phyloP scores from a whole-genome alignment of 2,113 vertebrate species.

The Crotalus viridis region DNA sequence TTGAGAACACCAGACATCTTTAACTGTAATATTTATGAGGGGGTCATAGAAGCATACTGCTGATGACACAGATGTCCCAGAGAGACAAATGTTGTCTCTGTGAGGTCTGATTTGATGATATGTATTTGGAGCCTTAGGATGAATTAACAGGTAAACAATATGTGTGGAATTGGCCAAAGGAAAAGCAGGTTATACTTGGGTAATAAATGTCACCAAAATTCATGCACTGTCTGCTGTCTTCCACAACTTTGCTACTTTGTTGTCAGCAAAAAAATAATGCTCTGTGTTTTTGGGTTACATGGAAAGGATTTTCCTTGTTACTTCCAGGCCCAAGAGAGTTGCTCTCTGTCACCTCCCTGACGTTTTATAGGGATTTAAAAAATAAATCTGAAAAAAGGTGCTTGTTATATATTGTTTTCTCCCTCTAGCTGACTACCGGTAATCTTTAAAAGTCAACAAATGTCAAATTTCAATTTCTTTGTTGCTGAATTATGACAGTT shows the following conservation, averaged over 20 bases:
- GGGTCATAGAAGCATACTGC: not conserved
- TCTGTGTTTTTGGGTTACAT: constrained; percentile 23
- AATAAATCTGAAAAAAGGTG: constrained; percentile 53
- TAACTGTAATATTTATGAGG: constrained; percentile 8
- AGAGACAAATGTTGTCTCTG: not conserved
- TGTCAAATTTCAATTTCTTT: constrained; percentile 63
- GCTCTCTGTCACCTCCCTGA: constrained; percentile 63
- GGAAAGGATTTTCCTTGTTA: constrained; percentile 35
- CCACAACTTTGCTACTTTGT: constrained; percentile 11
- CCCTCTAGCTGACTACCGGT: constrained; percentile 29
- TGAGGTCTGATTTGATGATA: not conserved
- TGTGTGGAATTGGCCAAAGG: not conserved
- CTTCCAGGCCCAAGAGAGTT: constrained; percentile 33
- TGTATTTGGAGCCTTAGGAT: not conserved
- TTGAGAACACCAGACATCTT: too few species aligned
- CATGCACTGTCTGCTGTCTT: constrained; percentile 48
- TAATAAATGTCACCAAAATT: constrained; percentile 62
- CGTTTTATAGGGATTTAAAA: constrained; percentile 59
- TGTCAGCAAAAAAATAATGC: constrained; percentile 59
- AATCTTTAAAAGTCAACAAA: constrained; percentile 63
- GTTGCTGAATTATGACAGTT: constrained; percentile 55
- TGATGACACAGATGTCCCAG: not conserved
- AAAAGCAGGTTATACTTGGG: constrained; percentile 24
- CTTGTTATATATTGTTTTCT: constrained; percentile 44
- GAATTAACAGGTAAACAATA: not conserved